Conservation (phyloP, 2,113 vertebrate species). For the Thamnaconus septentrionalis region DNA sequence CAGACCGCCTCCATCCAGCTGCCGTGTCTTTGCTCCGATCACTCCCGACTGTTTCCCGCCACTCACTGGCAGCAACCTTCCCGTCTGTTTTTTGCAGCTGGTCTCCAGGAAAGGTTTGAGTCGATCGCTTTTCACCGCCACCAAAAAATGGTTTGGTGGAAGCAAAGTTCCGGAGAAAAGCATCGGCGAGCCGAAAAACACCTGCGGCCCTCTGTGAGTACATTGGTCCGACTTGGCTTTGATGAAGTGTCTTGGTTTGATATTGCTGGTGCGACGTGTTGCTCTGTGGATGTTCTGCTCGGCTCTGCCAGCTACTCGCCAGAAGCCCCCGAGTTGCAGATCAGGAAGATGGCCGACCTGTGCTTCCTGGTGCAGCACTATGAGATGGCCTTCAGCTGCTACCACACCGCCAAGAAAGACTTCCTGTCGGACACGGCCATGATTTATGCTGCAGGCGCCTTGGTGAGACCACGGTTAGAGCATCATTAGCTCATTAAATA, state of each 20-base stretch:
- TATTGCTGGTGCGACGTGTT: too few species aligned
- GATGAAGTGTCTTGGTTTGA: slow-evolving; percentile 52
- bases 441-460: slow-evolving; percentile 94
- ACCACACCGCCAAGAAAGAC: slow-evolving; percentile 98
- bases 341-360: slow-evolving; percentile 98
- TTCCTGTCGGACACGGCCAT: slow-evolving; percentile 98
- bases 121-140: slow-evolving; percentile 93
- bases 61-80: not conserved
- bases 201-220: slow-evolving; percentile 89
- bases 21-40: too few species aligned
- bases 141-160: slow-evolving; percentile 98
- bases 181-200: slow-evolving; percentile 91
- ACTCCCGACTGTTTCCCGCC: too few species aligned
- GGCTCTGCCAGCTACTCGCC: slow-evolving; percentile 85
- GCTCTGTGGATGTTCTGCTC: not conserved
- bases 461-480: slow-evolving; percentile 78
- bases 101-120: slow-evolving; percentile 97
- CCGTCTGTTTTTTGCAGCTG: slow-evolving; percentile 73
- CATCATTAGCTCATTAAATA: too few species aligned
- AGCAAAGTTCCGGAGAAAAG: slow-evolving; percentile 95
- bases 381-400: slow-evolving; percentile 96
- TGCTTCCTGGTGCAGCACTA: slow-evolving; percentile 99
- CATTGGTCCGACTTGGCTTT: not conserved
- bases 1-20: too few species aligned
- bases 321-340: slow-evolving; percentile 97